phyloP scores from a whole-genome alignment of 1,140 invertebrate species.

The Caenorhabditis elegans region WBcel235 BX284606.5:6598501-6599000 shows the following conservation, averaged over 20 bases:
- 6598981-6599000: background rate
- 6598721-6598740: background rate
- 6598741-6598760: background rate
- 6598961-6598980: background rate
- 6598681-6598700: slow-evolving; percentile 23
- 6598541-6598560: background rate
- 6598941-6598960: background rate
- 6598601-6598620: background rate
- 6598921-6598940: background rate
- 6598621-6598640: background rate
- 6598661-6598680: slow-evolving; percentile 9
- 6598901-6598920: background rate
- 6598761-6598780: background rate
- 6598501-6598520: background rate
- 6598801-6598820: background rate
- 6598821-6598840: slow-evolving; percentile 19
- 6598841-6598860: background rate
- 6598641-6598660: background rate
- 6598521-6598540: background rate
- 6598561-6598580: background rate
- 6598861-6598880: background rate
- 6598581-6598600: too few species aligned
- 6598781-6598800: background rate
- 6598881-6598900: background rate
- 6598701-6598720: background rate